Evolutionary conservation across 2,113 vertebrate species (phyloP), one percentile per base, ranked within the genome.

Genomic region (Numida meleagris): DNA sequence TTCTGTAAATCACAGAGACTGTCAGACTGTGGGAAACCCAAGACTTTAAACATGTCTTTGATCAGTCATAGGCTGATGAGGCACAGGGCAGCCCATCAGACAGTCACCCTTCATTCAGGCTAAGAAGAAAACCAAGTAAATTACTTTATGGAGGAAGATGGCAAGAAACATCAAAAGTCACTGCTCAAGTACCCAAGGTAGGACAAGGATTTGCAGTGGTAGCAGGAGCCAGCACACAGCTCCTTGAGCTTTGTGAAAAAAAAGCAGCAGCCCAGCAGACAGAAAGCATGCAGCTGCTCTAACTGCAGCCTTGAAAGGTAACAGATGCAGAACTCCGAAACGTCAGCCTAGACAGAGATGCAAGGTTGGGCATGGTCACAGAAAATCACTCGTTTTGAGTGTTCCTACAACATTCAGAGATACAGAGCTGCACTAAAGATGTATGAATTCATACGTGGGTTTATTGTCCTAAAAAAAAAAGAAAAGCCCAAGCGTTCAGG

Each of bases 1-100:
- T 93, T 80, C 34, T 40, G 29, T 38, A n/a, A 79, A 61, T 40
- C 19, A 27, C 53, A 65, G 55, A 61, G 62, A 34, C 75, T 68
- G 71, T 42, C 50, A 61, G 79, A 46, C 62, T 8, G 0, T 23
- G 33, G 42, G 63, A 84, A 84, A 55, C 61, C 42, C 38, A 62
- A 66, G 55, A 66, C 7, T 46, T 31, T 29, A 76, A n/a, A 42
- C 0, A 0, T 5, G 3, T n/a, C 61, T 71, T 62, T 68, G 25
- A 77, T 36, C n/a, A 51, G 33, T 34, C 15, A 25, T 34, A 43
- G 46, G 34, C 33, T 70, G 71, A 73, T 27, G 40, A 82, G 46
- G 38, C 34, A 38, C n/a, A 62, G 23, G 70, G 20, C 73, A 80
- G 51, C n/a, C n/a, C n/a, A n/a, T n/a, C n/a, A n/a, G 19, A 48